Evolutionary conservation across 2,888 invertebrate genomes (phyloP).

Genomic region (Cistogaster globosa): DNA sequence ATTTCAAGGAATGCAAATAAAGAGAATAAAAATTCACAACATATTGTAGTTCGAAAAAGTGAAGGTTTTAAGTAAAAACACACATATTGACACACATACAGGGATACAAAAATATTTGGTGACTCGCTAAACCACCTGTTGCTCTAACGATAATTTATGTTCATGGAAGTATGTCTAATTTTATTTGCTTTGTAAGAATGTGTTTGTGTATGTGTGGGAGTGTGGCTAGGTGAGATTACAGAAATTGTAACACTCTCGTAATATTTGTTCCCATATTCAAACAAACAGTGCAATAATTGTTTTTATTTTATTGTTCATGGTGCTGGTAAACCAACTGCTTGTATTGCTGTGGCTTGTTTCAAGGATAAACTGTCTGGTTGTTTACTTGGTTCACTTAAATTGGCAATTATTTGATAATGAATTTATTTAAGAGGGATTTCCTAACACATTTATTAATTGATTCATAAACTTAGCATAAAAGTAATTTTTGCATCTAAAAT

Average conservation of each 20-base stretch:
- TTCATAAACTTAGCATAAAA: slow-evolving; percentile 21
- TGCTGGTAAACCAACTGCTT: neutral
- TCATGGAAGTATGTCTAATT: neutral
- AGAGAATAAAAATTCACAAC: slow-evolving; percentile 37
- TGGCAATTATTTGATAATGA: slow-evolving; percentile 15
- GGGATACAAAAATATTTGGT: neutral
- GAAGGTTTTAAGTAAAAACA: slow-evolving; percentile 36
- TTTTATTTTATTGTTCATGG: slow-evolving; percentile 6
- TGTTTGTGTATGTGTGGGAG: neutral
- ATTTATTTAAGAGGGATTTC: slow-evolving; percentile 8
- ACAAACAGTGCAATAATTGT: neutral
- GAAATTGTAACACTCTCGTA: slow-evolving; percentile 22
- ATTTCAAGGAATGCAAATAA: slow-evolving; percentile 22
- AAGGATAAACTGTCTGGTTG: slow-evolving; percentile 31
- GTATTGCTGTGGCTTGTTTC: neutral
- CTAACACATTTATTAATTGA: slow-evolving; percentile 24
- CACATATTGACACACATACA: neutral
- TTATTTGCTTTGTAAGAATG: slow-evolving; percentile 3
- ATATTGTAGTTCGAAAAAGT: slow-evolving; percentile 43
- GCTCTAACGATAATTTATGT: slow-evolving; percentile 53
- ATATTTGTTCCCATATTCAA: neutral
- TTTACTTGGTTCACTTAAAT: slow-evolving; percentile 43
- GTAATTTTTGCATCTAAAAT: slow-evolving; percentile 12
- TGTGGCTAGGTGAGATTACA: slow-evolving; percentile 25
- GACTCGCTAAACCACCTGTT: slow-evolving; percentile 39